A percentile compares a stretch with the other conserved stretches of the same genome.
Evolutionary conservation across 2,797 vertebrate genomes (phyloP).

Genomic region (Lindbergichthys nudifrons): DNA sequence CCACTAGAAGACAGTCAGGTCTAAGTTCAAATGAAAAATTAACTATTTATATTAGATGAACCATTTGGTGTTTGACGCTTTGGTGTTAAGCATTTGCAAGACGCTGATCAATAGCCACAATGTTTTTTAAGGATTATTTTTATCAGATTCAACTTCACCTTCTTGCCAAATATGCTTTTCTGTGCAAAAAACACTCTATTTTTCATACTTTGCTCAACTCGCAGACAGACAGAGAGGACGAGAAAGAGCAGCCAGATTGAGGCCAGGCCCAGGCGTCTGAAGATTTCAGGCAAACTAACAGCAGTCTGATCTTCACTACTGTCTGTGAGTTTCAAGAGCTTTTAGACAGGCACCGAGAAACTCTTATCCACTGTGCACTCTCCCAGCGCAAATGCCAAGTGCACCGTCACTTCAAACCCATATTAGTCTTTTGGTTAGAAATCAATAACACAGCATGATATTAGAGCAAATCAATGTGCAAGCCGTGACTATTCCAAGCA

Average conservation of each 20-base stretch:
- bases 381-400: constrained; percentile 75
- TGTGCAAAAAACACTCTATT: constrained; percentile 21
- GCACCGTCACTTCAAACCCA: constrained; percentile 78
- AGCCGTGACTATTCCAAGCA: constrained; percentile 72
- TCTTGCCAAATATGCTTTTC: constrained; percentile 52
- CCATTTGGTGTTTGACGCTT: constrained; percentile 38
- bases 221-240: constrained; percentile 58
- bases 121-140: constrained; percentile 39
- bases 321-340: constrained; percentile 71
- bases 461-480: constrained; percentile 82
- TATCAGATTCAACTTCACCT: constrained; percentile 46
- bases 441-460: constrained; percentile 83
- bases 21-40: constrained; percentile 50
- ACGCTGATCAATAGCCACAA: constrained; percentile 7
- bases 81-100: constrained; percentile 39
- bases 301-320: constrained; percentile 76
- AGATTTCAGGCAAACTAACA: constrained; percentile 68
- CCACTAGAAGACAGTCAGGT: constrained; percentile 63
- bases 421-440: constrained; percentile 81
- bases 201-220: constrained; percentile 61
- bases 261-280: constrained; percentile 64
- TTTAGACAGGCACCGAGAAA: constrained; percentile 71
- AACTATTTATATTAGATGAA: constrained; percentile 43
- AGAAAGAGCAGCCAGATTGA: constrained; percentile 65
- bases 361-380: constrained; percentile 70